Base-by-base conservation (phyloP, 2,888 invertebrate species). In the Autographa pulchrina region DNA sequence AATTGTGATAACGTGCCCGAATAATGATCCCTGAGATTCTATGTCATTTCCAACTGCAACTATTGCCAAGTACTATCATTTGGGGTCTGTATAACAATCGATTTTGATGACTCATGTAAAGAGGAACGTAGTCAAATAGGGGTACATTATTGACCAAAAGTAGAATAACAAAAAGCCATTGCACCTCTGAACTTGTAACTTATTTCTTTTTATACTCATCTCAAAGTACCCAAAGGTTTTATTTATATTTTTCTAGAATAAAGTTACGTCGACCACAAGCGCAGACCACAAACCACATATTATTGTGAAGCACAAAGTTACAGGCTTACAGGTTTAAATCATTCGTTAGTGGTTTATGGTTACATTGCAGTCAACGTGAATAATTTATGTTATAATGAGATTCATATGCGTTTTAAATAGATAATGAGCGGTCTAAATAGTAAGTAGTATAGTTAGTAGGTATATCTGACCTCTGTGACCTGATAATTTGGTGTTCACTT, bases 211-310 rank as follows among this genome's bases (percentile, higher is more conserved):
- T 20, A 18, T 70, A 48, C 60, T 64, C 43, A 18, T 20, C 14
- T 32, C 8, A 35, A 35, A 35, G 38, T 38, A 38, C 11, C 13
- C 71, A 31, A 16, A 59, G n/a, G 13, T 9, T 41, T 0, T 35
- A 25, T 61, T 59, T 66, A 25, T 72, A 20, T 18, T 58, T 62
- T 77, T 38, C 18, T 18, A 59, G 54, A 35, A 25, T 79, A 25
- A 52, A 31, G 56, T 77, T 66, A 38, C 76, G 54, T 14, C 20
- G 0, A 79, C 76, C 80, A 65, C 75, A 79, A 16, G 35, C n/a
- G 20, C n/a, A 31, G 31, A 58, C 65, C 65, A 2, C 79, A 74
- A 3, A 74, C 69, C 79, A 52, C 76, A 65, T 6, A 56, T 74
- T 9, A 32, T 60, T 61, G 52, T 52, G 35, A 9, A 63, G 20